Evolutionary conservation across 1,140 invertebrate genomes (phyloP), one percentile per base, ranked within the genome.

Genomic region (Onthophagus taurus): DNA sequence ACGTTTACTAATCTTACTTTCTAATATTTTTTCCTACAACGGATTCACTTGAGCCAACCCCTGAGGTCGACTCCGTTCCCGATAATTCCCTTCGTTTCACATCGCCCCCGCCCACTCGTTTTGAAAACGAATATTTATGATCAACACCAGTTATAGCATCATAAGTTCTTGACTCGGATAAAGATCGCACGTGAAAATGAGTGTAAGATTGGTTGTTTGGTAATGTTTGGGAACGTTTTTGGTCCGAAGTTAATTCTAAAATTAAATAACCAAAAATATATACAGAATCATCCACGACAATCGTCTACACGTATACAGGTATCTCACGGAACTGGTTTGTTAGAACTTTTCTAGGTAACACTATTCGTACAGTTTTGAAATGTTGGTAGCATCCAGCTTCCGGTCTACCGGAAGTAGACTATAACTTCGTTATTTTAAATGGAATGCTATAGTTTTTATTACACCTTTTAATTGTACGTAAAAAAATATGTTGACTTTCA

Each of bases 11-110:
- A 41, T 70, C 70, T 68, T 59, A 72, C 69, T 69, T 67, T 54
- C 70, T 59, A 37, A 64, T 60, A 55, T 69, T 68, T 64, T 72
- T 52, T 67, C 31, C 72, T 70, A 47, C 35, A 17, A 78, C 74
- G 0, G 83, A 85, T 60, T 86, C 82, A 56, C 76, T 83, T 30
- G 82, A 84, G 65, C 82, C 83, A 5, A 85, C 76, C 18, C 83
- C 83, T 51, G 81, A 85, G 2, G 79, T 82, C 0, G 81, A 83
- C 57, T 87, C 83, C 11, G 83, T 85, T 46, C 78, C 72, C 1
- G 60, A 64, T 57, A 54, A 59, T 47, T 72, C 69, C 45, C 74
- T 67, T 18, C 69, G 60, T 29, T 67, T 59, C 11, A 50, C 35
- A 16, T 46, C 44, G 9, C 46, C 43, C 13, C 26, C 18, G 35